These are phyloP conservation scores for Gorsachius goisagi DNA, from an alignment of 2,113 vertebrate genomes.

Conservation along the genomic window DNA sequence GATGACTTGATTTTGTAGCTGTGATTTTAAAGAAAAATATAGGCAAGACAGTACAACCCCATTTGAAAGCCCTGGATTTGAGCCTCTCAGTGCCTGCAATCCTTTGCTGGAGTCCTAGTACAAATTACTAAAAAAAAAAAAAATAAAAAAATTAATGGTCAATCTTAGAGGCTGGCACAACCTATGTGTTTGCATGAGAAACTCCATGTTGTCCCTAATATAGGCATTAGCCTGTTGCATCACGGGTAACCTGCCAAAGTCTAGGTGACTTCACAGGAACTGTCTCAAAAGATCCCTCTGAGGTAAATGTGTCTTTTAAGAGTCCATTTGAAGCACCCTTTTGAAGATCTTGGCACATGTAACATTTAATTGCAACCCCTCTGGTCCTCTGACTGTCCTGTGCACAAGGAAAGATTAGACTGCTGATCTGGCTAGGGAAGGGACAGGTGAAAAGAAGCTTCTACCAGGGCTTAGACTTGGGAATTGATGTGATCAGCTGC, in stretches of 20 bases:
- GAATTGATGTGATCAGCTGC: not conserved
- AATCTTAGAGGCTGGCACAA: not conserved
- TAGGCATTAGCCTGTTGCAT: not conserved
- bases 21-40: not conserved
- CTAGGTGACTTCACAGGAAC: not conserved
- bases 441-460: not conserved
- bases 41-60: not conserved
- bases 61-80: not conserved
- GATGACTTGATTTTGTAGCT: constrained; percentile 4
- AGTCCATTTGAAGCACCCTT: not conserved
- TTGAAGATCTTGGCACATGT: not conserved
- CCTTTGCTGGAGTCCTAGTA: not conserved
- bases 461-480: not conserved
- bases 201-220: rapidly evolving
- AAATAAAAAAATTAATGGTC: too few relatives aligned
- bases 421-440: not conserved
- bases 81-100: not conserved
- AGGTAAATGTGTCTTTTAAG: not conserved
- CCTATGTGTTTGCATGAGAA: rapidly evolving
- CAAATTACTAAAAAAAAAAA: not conserved
- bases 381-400: not conserved
- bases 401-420: not conserved
- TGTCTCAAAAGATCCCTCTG: not conserved
- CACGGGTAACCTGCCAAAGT: not conserved
- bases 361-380: not conserved